phyloP scores from a whole-genome alignment of 2,888 invertebrate species.

The Ectemnius continuus region DNA sequence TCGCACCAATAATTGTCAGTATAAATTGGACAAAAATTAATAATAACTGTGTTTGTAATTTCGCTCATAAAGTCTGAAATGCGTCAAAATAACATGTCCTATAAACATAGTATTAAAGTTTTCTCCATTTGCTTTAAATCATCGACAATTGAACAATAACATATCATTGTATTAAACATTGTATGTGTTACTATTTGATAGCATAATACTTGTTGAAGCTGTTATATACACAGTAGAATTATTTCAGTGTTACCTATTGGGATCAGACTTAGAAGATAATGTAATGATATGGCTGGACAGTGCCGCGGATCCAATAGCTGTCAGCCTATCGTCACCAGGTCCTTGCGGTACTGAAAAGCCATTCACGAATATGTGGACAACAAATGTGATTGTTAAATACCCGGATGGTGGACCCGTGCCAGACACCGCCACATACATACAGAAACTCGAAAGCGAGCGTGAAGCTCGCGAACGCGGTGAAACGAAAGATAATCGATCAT shows the following conservation, averaged over 20 bases:
- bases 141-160: too few species aligned
- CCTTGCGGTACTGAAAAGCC: slow-evolving; percentile 76
- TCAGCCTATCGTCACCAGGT: slow-evolving; percentile 81
- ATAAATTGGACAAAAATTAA: too few species aligned
- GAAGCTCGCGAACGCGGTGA: slow-evolving; percentile 93
- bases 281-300: slow-evolving; percentile 90
- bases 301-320: slow-evolving; percentile 87
- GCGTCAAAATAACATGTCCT: too few species aligned
- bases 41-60: too few species aligned
- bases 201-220: neutral
- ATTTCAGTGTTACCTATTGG: slow-evolving; percentile 84
- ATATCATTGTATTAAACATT: too few species aligned
- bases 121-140: too few species aligned
- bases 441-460: slow-evolving; percentile 94
- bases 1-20: too few species aligned
- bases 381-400: slow-evolving; percentile 88
- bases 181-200: too few species aligned
- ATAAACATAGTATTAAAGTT: too few species aligned
- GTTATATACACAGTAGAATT: neutral
- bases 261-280: slow-evolving; percentile 87
- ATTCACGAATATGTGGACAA: slow-evolving; percentile 83
- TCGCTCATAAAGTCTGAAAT: too few species aligned
- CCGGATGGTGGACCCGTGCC: slow-evolving; percentile 93
- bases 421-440: slow-evolving; percentile 96
- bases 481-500: slow-evolving; percentile 95